Percentiles rank a stretch among this genome's conserved stretches.
phyloP scores from a whole-genome alignment of 2,888 invertebrate genomes.

The Torymus aiolomorphi region DNA sequence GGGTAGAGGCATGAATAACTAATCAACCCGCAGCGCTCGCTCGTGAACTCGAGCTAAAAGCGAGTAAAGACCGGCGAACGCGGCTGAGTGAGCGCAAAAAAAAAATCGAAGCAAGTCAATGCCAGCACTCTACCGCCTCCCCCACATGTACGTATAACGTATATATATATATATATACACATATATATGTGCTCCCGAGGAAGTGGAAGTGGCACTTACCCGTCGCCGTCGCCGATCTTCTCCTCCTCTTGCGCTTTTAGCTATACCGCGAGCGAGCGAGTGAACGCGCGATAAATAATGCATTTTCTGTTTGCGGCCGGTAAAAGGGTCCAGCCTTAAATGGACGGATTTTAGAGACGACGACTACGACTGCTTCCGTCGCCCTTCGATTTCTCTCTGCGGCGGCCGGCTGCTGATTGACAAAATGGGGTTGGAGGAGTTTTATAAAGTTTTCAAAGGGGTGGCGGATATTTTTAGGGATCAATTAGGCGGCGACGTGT shows the following conservation, averaged over 20 bases:
- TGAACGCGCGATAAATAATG: conserved; percentile 72
- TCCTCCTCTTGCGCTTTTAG: conserved; percentile 70
- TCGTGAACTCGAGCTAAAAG: neutral
- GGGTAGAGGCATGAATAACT: too few species aligned
- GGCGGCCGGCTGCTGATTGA: too few species aligned
- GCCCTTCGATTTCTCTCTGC: too few species aligned
- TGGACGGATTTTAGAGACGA: conserved; percentile 63
- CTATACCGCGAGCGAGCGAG: conserved; percentile 29
- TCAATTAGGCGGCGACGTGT: too few species aligned
- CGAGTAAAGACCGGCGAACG: conserved; percentile 3
- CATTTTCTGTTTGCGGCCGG: conserved; percentile 71
- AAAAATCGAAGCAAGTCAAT: conserved; percentile 50
- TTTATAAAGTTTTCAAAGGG: too few species aligned
- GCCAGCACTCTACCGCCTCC: neutral
- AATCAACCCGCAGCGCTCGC: too few species aligned
- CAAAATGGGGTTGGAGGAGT: too few species aligned
- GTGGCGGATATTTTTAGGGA: too few species aligned
- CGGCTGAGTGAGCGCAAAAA: neutral
- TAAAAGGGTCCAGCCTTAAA: conserved; percentile 70
- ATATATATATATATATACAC: neutral
- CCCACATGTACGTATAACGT: neutral
- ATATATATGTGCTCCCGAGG: conserved; percentile 23
- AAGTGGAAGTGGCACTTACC: conserved; percentile 66
- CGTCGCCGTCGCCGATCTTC: conserved; percentile 61
- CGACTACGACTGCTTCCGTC: too few species aligned